A percentile compares a stretch with the other conserved stretches of the same genome.
Evolutionary conservation across 2,888 invertebrate genomes (phyloP).

Genomic region (Caenorhabditis wallacei): DNA sequence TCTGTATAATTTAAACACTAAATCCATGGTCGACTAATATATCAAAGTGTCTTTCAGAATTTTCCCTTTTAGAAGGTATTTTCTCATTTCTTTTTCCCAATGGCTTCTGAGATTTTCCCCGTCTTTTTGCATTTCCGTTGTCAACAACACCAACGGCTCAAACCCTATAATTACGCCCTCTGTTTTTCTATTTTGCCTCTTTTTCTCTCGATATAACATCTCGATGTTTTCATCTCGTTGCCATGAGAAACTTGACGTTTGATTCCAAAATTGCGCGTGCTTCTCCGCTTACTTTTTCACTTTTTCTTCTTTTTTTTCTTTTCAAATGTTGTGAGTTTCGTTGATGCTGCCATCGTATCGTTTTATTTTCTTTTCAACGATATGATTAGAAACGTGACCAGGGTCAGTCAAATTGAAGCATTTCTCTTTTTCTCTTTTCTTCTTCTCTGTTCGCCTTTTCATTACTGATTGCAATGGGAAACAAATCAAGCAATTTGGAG

Average conservation of each 20-base stretch:
- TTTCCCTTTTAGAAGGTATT: too few species aligned
- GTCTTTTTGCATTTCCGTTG: not conserved
- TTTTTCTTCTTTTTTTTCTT: not conserved
- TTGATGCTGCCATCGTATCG: not conserved
- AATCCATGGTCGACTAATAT: too few species aligned
- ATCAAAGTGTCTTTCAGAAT: too few species aligned
- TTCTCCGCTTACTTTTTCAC: not conserved
- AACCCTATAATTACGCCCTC: constrained; percentile 18
- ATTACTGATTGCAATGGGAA: constrained; percentile 46
- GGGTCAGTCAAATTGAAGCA: not conserved
- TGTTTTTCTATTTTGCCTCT: not conserved
- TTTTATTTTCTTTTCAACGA: constrained; percentile 25
- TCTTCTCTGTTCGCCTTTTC: constrained; percentile 1
- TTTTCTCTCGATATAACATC: not conserved
- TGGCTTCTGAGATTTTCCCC: too few species aligned
- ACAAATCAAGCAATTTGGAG: constrained; percentile 18
- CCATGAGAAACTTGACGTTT: constrained; percentile 21
- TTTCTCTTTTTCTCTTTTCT: not conserved
- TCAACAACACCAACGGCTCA: not conserved
- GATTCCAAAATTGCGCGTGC: not conserved
- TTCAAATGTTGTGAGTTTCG: not conserved
- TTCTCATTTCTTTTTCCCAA: too few species aligned
- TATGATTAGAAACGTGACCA: constrained; percentile 40
- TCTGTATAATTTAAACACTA: too few species aligned
- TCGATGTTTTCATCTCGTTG: constrained; percentile 38